Percentiles rank a stretch among this genome's conserved stretches.
Evolutionary conservation across 2,888 invertebrate genomes (phyloP).

Genomic region (Oscheius sp.): DNA sequence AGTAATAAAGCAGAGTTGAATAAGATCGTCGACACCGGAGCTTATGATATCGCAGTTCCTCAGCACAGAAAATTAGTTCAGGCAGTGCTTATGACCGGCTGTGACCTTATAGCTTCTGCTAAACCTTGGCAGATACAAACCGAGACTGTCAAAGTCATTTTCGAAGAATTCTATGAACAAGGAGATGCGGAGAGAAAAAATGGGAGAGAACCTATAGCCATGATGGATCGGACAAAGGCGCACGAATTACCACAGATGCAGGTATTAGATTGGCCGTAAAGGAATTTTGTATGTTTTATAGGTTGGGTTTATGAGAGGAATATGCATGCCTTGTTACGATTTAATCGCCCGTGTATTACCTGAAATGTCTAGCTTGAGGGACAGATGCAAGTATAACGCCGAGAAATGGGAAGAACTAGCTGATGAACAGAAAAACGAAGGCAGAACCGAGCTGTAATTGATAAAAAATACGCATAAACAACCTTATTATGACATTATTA

Average conservation of each 20-base stretch:
- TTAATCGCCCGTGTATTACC: constrained; percentile 82
- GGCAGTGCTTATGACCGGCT: constrained; percentile 86
- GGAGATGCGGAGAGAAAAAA: constrained; percentile 81
- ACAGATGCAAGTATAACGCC: constrained; percentile 77
- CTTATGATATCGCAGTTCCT: constrained; percentile 80
- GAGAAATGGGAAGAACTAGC: constrained; percentile 78
- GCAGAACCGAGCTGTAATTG: constrained; percentile 14
- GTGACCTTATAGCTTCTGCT: constrained; percentile 85
- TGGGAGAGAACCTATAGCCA: constrained; percentile 82
- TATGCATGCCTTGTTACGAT: constrained; percentile 85
- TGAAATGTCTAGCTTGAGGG: constrained; percentile 81
- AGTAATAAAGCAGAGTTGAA: constrained; percentile 77
- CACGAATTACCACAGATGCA: constrained; percentile 84
- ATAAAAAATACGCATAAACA: too few relatives aligned
- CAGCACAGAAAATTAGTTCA: constrained; percentile 81
- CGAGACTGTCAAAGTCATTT: constrained; percentile 85
- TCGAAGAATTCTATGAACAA: constrained; percentile 85
- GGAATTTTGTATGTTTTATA: constrained; percentile 24
- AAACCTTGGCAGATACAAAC: constrained; percentile 87
- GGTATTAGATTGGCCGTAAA: constrained; percentile 72
- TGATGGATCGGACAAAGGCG: constrained; percentile 84
- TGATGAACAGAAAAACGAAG: constrained; percentile 69
- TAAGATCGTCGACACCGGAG: constrained; percentile 53
- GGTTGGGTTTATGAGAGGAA: constrained; percentile 84
- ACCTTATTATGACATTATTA: too few relatives aligned